phyloP scores from a whole-genome alignment of 1,140 invertebrate genomes.

The Cotesia chilonis region DNA sequence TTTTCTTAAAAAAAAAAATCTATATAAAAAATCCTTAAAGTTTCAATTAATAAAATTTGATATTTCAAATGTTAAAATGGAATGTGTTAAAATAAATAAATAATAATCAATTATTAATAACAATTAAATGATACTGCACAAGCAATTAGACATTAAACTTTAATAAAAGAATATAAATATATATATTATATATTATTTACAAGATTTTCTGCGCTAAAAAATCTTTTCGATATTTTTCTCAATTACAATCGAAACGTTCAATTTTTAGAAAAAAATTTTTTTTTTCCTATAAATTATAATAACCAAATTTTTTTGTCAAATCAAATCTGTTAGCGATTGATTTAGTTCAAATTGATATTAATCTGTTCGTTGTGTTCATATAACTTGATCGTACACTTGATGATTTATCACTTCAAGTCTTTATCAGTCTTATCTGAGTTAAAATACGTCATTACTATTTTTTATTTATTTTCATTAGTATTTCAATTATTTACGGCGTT shows the following conservation, averaged over 20 bases:
- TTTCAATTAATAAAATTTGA: background rate
- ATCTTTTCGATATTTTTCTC: background rate
- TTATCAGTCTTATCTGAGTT: conserved; percentile 49
- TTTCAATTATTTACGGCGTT: conserved; percentile 6
- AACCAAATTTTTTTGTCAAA: background rate
- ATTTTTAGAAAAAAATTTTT: too few species aligned
- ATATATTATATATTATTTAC: background rate
- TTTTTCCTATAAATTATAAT: too few species aligned
- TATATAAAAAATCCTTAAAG: background rate
- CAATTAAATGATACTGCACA: background rate
- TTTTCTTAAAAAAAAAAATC: background rate
- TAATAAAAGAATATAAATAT: conserved; percentile 6
- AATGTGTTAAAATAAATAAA: conserved; percentile 11
- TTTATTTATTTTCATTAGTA: conserved; percentile 5
- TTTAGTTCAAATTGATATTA: conserved; percentile 29
- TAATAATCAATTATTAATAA: conserved; percentile 3
- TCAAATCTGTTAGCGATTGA: conserved; percentile 7
- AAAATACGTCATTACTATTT: conserved; percentile 34
- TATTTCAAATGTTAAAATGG: conserved; percentile 8
- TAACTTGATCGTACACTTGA: conserved; percentile 12
- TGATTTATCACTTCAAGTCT: conserved; percentile 44
- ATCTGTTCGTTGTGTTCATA: conserved; percentile 19
- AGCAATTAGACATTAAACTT: background rate
- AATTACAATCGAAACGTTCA: too few species aligned
- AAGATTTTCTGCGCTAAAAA: background rate